Percentiles rank a stretch among this genome's conserved stretches.
Conservation (phyloP, 2,888 invertebrate genomes). For the Synanthedon formicaeformis region DNA sequence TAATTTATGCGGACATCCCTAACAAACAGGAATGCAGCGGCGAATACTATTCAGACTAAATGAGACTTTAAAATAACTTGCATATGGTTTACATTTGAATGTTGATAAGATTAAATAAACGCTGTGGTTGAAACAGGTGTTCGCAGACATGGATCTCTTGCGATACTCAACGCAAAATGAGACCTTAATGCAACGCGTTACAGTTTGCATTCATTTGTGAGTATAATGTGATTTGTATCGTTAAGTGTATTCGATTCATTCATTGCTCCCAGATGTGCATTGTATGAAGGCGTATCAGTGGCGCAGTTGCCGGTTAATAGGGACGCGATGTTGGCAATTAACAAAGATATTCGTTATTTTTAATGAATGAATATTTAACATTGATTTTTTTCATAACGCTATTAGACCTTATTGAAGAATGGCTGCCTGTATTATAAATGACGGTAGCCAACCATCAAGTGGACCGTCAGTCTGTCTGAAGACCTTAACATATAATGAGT, state of each 20-base stretch:
- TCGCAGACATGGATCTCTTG: slow-evolving; percentile 41
- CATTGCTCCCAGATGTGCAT: slow-evolving; percentile 69
- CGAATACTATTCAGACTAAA: slow-evolving; percentile 10
- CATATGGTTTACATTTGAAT: slow-evolving; percentile 16
- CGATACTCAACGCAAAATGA: slow-evolving; percentile 5
- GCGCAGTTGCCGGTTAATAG: slow-evolving; percentile 39
- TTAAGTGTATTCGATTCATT: slow-evolving; percentile 22
- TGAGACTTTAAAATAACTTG: slow-evolving; percentile 9
- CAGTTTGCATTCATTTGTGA: background rate
- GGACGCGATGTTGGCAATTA: slow-evolving; percentile 53
- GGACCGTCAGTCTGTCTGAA: no score
- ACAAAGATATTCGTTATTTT: slow-evolving; percentile 15
- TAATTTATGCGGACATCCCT: slow-evolving; percentile 70
- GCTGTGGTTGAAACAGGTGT: slow-evolving; percentile 67
- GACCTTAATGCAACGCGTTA: slow-evolving; percentile 6
- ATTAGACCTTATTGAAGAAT: no score
- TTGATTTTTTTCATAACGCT: background rate
- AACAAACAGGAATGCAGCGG: slow-evolving; percentile 56
- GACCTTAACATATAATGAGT: no score
- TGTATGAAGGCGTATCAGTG: slow-evolving; percentile 53
- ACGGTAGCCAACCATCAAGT: no score
- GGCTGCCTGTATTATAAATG: no score
- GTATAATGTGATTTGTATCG: slow-evolving; percentile 13
- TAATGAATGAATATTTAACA: background rate
- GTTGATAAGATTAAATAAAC: slow-evolving; percentile 26